A percentile compares a stretch with the other conserved stretches of the same genome.
Conservation (phyloP, 1,140 invertebrate species). For the Sycobia sp. region DNA sequence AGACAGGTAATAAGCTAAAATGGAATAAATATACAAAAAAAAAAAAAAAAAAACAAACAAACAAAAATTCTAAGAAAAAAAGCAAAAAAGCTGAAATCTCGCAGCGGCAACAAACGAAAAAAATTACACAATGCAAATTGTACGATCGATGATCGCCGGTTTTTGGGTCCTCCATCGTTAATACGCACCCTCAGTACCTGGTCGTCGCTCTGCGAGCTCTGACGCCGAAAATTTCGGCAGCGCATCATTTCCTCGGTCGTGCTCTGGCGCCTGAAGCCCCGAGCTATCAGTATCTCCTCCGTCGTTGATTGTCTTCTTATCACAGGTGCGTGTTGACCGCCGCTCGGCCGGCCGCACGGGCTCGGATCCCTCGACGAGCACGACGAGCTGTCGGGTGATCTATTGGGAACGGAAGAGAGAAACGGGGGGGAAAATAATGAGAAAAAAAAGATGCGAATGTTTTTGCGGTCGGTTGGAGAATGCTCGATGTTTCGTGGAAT, state of each 20-base stretch:
- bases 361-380: constrained; percentile 70
- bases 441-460: not conserved
- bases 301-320: constrained; percentile 87
- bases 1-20: too few relatives aligned
- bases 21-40: too few relatives aligned
- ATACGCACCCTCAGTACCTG: constrained; percentile 62
- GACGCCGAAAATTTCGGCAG: constrained; percentile 83
- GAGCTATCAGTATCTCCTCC: constrained; percentile 87
- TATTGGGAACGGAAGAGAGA: constrained; percentile 31
- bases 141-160: too few relatives aligned
- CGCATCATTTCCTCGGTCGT: constrained; percentile 92
- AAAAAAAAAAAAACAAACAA: too few relatives aligned
- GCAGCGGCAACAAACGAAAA: too few relatives aligned
- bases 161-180: too few relatives aligned
- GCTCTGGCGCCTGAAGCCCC: constrained; percentile 85
- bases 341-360: constrained; percentile 67
- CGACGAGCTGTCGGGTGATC: constrained; percentile 63
- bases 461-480: too few relatives aligned
- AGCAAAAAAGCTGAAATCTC: too few relatives aligned
- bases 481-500: too few relatives aligned
- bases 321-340: constrained; percentile 66
- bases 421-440: not conserved
- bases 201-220: constrained; percentile 80
- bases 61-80: too few relatives aligned
- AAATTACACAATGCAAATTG: too few relatives aligned